Conservation (phyloP, 2,113 vertebrate genomes). For the Elanus axillaris region DNA sequence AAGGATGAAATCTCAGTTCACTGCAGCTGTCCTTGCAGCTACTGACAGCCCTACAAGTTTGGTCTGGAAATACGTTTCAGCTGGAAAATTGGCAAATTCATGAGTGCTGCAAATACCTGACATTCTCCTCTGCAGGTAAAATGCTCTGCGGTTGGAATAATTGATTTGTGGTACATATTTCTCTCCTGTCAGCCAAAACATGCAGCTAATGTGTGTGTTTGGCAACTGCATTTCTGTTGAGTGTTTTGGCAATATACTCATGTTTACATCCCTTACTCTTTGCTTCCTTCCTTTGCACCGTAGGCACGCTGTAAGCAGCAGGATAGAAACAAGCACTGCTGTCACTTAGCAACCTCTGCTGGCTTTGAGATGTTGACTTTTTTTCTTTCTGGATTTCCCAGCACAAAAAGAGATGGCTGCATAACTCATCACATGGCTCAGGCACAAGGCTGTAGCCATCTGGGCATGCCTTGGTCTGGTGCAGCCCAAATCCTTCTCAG, state of each 20-base stretch:
- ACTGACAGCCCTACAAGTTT: neutral
- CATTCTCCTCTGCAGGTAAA: neutral
- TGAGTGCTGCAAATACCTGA: neutral
- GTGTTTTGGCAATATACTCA: neutral
- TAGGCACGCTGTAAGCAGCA: neutral
- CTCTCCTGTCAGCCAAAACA: neutral
- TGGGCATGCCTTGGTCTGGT: neutral
- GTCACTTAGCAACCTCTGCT: constrained; percentile 49
- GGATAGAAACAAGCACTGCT: neutral
- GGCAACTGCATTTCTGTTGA: neutral
- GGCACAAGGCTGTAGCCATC: neutral
- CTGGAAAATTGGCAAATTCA: neutral
- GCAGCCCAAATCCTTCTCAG: neutral
- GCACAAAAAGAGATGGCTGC: rapidly evolving
- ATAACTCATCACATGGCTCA: rapidly evolving
- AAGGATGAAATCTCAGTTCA: neutral
- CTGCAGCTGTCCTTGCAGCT: constrained; percentile 37
- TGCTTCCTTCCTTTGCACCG: constrained; percentile 18
- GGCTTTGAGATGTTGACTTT: neutral
- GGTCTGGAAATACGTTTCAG: neutral
- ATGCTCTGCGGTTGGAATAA: neutral
- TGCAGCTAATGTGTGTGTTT: neutral
- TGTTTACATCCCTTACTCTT: constrained; percentile 39
- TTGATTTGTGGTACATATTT: neutral
- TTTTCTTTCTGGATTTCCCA: neutral